phyloP scores from a whole-genome alignment of 2,888 invertebrate genomes.

The Parnassius smintheus region DNA sequence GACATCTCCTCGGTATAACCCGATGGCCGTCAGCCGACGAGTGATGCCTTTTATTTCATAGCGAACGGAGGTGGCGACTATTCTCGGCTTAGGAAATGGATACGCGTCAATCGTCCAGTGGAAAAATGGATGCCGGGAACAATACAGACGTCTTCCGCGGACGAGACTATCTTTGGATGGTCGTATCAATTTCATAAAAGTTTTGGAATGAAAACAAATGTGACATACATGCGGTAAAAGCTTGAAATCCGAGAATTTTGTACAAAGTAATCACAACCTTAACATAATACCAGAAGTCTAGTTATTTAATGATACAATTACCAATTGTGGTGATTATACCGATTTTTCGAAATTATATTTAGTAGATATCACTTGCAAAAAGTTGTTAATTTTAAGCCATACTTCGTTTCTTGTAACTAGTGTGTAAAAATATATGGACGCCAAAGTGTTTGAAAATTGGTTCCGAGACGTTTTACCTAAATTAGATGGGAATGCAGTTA shows the following conservation, averaged over 20 bases:
- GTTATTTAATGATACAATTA: no score
- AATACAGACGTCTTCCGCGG: slow-evolving; percentile 61
- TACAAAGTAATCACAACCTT: not conserved
- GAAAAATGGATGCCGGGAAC: slow-evolving; percentile 59
- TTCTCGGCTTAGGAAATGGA: slow-evolving; percentile 75
- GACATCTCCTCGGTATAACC: slow-evolving; percentile 66
- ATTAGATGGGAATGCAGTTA: no score
- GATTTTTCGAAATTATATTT: no score
- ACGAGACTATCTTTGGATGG: slow-evolving; percentile 57
- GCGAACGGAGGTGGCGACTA: slow-evolving; percentile 54
- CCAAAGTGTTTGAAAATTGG: no score
- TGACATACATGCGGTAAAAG: slow-evolving; percentile 10
- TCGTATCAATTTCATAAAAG: slow-evolving; percentile 24
- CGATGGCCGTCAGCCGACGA: slow-evolving; percentile 64
- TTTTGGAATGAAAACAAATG: slow-evolving; percentile 20
- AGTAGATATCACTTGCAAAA: no score
- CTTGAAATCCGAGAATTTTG: slow-evolving; percentile 15
- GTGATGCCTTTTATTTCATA: slow-evolving; percentile 78
- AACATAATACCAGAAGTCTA: not conserved
- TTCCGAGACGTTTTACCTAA: no score
- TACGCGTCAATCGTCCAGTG: slow-evolving; percentile 70
- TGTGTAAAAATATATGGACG: no score
- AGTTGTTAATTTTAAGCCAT: no score
- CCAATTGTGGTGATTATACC: no score
- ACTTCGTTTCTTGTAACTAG: no score